phyloP scores from a whole-genome alignment of 2,888 invertebrate genomes.

The Leptinotarsa haldemani region DNA sequence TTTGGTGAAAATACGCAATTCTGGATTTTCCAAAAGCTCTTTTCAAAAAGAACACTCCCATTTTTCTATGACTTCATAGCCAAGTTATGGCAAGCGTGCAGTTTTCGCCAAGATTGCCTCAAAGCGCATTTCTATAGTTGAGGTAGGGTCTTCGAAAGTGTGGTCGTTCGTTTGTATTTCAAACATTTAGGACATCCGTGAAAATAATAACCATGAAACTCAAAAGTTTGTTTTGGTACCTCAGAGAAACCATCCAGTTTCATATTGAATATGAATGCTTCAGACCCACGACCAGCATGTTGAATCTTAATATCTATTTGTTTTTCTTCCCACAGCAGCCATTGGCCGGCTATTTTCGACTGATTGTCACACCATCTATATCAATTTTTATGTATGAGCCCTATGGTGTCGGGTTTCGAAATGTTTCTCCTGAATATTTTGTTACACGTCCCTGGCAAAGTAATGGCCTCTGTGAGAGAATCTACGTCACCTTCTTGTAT shows the following conservation, averaged over 20 bases:
- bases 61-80: too few species aligned
- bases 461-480: constrained; percentile 48
- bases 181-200: constrained; percentile 16
- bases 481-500: constrained; percentile 6
- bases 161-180: too few species aligned
- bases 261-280: background rate
- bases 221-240: background rate
- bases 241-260: constrained; percentile 13
- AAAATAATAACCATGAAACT: too few species aligned
- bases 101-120: too few species aligned
- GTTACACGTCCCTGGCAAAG: constrained; percentile 50
- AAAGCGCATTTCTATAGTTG: too few species aligned
- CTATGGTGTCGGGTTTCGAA: constrained; percentile 48
- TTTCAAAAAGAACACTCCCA: too few species aligned
- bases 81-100: too few species aligned
- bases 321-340: constrained; percentile 6
- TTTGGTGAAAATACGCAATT: too few species aligned
- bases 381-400: constrained; percentile 41
- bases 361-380: constrained; percentile 14
- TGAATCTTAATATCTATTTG: background rate
- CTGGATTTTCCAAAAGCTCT: too few species aligned
- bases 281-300: constrained; percentile 1
- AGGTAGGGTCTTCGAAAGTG: constrained; percentile 18
- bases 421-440: constrained; percentile 46
- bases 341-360: constrained; percentile 11